A percentile compares a stretch with the other conserved stretches of the same genome.
Evolutionary conservation across 2,797 vertebrate species (phyloP).

Genomic region (Peromyscus eremicus): DNA sequence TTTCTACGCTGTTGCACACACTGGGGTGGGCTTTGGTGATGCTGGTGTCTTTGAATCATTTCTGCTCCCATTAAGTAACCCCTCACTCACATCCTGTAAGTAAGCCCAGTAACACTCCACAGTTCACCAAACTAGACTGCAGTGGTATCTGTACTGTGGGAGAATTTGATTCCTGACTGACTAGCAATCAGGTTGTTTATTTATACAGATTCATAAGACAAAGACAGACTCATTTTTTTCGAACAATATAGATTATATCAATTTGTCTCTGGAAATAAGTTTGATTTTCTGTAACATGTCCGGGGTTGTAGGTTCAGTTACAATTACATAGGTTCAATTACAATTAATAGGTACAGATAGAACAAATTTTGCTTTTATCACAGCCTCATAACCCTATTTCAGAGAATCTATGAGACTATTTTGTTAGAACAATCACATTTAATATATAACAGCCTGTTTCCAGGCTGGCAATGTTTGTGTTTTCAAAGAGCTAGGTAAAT

Average conservation of each 20-base stretch:
- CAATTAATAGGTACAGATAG: background rate
- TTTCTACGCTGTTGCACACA: background rate
- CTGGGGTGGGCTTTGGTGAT: background rate
- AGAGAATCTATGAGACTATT: background rate
- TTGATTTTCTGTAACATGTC: background rate
- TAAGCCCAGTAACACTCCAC: background rate
- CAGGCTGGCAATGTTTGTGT: background rate
- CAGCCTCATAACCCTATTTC: background rate
- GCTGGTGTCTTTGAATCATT: background rate
- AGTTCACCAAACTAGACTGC: background rate
- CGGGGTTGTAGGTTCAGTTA: fast-evolving
- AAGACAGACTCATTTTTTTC: background rate
- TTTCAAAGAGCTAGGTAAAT: background rate
- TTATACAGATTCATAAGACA: background rate
- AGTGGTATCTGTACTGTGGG: background rate
- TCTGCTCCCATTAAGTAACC: background rate
- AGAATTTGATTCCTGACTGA: background rate
- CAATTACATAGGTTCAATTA: background rate
- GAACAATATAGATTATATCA: background rate
- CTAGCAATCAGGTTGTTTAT: background rate
- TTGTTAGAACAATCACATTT: background rate
- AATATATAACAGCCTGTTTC: background rate
- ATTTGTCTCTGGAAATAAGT: background rate
- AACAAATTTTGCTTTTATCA: background rate
- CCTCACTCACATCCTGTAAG: background rate